Evolutionary conservation across 2,797 vertebrate genomes (phyloP), one percentile per base, ranked within the genome.

Genomic region (Semaprochilodus insignis): DNA sequence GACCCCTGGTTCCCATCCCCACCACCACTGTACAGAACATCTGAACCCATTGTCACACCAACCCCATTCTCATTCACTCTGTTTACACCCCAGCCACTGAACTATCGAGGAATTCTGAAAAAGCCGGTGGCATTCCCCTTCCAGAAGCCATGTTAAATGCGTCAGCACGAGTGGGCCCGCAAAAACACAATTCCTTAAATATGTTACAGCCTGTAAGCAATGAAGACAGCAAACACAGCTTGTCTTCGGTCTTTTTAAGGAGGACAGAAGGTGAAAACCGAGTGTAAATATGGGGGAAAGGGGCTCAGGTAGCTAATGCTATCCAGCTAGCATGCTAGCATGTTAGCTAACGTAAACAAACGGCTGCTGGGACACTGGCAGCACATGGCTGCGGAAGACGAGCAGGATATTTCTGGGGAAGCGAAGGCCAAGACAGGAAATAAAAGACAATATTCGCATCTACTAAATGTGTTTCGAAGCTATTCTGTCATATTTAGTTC

Each of bases 321-420:
- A n/a, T 31, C 14, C 27, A 31, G 25, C 5, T 40, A 74, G 19
- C 54, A 1, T 5, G 19, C 19, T 13, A 40, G 59, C 54, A 3
- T 13, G 19, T 31, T 13, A 40, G 59, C 60, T 70, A 65, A 79
- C 51, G 55, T 77, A 71, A 71, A 81, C 81, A 81, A 70, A 79
- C 44, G 70, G 66, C 55, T 44, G 36, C 54, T 4, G 27, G 31
- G 27, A 69, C 80, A 19, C 63, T 44, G 48, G 48, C 25, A 80
- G 73, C 85, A 84, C 80, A 65, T 66, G 67, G 55, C 36, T 51
- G 69, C 27, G 79, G 34, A 73, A 73, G 59, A 67, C 75, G 15
- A 31, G 69, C 40, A 2, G n/a, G 7, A n/a, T 13, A 36, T 48
- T 13, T 74, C 52, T 44, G 60, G 71, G 36, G 62, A 80, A 36